These are phyloP conservation scores for Rhabditoides inermis DNA, from an alignment of 2,888 invertebrate genomes.

Conservation along the genomic window DNA sequence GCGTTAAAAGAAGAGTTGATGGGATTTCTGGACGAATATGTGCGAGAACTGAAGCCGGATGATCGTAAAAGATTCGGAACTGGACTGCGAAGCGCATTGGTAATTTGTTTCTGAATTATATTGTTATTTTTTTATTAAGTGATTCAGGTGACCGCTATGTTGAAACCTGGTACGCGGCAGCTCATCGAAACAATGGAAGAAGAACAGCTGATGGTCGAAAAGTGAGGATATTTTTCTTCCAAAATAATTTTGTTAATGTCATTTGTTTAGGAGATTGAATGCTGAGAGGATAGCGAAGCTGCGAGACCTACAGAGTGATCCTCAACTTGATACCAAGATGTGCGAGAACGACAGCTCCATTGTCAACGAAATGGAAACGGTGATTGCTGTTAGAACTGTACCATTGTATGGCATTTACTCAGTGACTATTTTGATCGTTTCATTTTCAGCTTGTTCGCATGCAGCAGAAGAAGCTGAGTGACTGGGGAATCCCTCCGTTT, in stretches of 20 bases:
- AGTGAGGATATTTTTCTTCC: neutral
- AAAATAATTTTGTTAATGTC: neutral
- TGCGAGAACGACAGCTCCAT: constrained; percentile 6
- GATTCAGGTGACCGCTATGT: too few species aligned
- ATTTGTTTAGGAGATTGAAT: constrained; percentile 8
- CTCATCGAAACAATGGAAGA: too few species aligned
- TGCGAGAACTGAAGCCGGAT: too few species aligned
- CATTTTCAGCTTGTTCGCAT: constrained; percentile 7
- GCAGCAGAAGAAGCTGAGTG: constrained; percentile 10
- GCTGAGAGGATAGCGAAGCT: constrained; percentile 7
- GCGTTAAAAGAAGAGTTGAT: too few species aligned
- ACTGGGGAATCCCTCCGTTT: constrained; percentile 9
- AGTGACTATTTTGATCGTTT: neutral
- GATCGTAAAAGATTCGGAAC: too few species aligned
- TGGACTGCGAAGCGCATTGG: too few species aligned
- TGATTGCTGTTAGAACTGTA: neutral
- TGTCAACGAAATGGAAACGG: constrained; percentile 5
- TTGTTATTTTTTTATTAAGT: too few species aligned
- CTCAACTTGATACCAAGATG: constrained; percentile 11
- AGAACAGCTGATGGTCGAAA: constrained; percentile 13
- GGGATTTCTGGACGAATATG: too few species aligned
- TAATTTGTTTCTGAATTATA: too few species aligned
- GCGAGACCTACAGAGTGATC: constrained; percentile 7
- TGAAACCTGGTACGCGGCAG: too few species aligned
- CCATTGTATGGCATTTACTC: neutral